Evolutionary conservation across 1,140 invertebrate species (phyloP).

Genomic region (Daktulosphaira vitifoliae): DNA sequence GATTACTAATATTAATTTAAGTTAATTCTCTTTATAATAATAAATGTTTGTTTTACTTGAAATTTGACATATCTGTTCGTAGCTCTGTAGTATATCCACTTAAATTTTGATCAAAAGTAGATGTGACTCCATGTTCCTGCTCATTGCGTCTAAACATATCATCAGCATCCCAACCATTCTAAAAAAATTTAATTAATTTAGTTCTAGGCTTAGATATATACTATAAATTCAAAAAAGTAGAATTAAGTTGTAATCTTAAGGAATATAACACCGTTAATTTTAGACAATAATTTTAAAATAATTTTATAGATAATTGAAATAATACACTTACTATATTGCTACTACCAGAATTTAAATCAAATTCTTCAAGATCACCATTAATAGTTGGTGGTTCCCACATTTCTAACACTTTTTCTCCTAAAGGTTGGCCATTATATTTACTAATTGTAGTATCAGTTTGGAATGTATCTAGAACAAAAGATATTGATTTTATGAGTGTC

Average conservation of each 20-base stretch:
- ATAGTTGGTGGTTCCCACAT: conserved; percentile 71
- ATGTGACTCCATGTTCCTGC: conserved; percentile 76
- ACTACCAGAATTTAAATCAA: conserved; percentile 55
- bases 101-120: conserved; percentile 76
- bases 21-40: too few relatives aligned
- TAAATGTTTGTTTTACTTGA: too few relatives aligned
- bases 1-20: too few relatives aligned
- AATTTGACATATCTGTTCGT: conserved; percentile 75
- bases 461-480: conserved; percentile 51
- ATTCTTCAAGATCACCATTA: conserved; percentile 54
- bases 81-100: conserved; percentile 78
- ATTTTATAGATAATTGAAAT: too few relatives aligned
- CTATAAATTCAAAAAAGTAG: too few relatives aligned
- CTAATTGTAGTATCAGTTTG: conserved; percentile 73
- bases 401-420: conserved; percentile 71
- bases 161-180: conserved; percentile 88
- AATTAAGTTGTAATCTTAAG: too few relatives aligned
- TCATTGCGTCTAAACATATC: conserved; percentile 94
- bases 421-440: conserved; percentile 51
- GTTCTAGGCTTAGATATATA: too few relatives aligned
- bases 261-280: too few relatives aligned
- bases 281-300: too few relatives aligned
- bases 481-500: background rate
- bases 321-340: conserved; percentile 30
- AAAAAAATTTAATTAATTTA: conserved; percentile 38